These are phyloP conservation scores for Dinocampus coccinellae DNA, from an alignment of 2,888 invertebrate species.

Conservation along the genomic window DNA sequence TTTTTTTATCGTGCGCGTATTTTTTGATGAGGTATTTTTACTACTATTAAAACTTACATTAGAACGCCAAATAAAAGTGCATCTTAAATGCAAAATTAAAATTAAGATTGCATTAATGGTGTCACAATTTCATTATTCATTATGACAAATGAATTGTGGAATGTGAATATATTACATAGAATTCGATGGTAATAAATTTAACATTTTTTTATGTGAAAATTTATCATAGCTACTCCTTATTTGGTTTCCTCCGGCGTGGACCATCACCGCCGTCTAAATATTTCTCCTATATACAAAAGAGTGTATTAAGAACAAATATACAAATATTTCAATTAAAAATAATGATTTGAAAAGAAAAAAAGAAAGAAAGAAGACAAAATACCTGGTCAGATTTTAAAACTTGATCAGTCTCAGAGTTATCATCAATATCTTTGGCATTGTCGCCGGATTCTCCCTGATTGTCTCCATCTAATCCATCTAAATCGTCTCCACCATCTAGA, in stretches of 20 bases:
- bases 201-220: slow-evolving; percentile 32
- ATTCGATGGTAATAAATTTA: slow-evolving; percentile 48
- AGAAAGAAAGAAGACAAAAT: not conserved
- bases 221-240: slow-evolving; percentile 58
- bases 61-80: not conserved
- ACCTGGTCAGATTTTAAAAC: slow-evolving; percentile 59
- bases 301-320: not conserved
- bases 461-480: slow-evolving; percentile 66
- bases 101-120: slow-evolving; percentile 44
- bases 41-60: not conserved
- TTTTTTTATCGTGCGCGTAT: not conserved
- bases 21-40: not conserved
- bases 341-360: not conserved
- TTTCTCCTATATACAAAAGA: slow-evolving; percentile 52
- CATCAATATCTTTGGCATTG: slow-evolving; percentile 56
- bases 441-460: slow-evolving; percentile 59
- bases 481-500: slow-evolving; percentile 62
- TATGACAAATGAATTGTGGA: slow-evolving; percentile 56
- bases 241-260: slow-evolving; percentile 67
- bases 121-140: slow-evolving; percentile 39
- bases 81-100: not conserved
- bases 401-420: slow-evolving; percentile 55
- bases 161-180: slow-evolving; percentile 59
- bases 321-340: not conserved
- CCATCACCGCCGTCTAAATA: slow-evolving; percentile 57